Percentiles rank a stretch among this genome's conserved stretches.
phyloP scores from a whole-genome alignment of 1,140 invertebrate species.

The Lamellibrachia luymesi region DNA sequence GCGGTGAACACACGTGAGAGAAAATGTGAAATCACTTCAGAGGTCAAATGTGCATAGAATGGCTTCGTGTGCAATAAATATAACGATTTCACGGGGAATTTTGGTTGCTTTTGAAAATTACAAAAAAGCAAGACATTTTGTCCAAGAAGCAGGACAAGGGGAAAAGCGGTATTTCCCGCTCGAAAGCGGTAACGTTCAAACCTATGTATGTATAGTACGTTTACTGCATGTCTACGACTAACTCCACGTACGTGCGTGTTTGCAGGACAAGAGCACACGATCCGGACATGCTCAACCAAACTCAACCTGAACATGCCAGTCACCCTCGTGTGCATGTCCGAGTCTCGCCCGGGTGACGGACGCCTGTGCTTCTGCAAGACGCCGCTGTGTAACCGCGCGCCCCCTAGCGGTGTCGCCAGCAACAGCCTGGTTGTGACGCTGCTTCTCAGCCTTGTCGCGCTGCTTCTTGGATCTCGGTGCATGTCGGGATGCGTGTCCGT shows the following conservation, averaged over 20 bases:
- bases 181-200: no score
- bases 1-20: no score
- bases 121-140: no score
- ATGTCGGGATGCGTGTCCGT: neutral
- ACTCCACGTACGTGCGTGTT: neutral
- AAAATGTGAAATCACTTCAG: no score
- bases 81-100: no score
- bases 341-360: constrained; percentile 29
- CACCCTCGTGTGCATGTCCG: constrained; percentile 31
- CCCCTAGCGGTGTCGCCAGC: constrained; percentile 1
- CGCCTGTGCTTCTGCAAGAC: constrained; percentile 24
- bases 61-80: no score
- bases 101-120: no score
- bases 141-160: no score
- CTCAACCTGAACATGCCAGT: constrained; percentile 29
- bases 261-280: constrained; percentile 28
- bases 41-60: no score
- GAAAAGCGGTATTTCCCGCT: no score
- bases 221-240: no score
- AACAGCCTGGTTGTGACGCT: constrained; percentile 5
- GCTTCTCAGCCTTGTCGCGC: neutral
- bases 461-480: neutral
- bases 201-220: no score
- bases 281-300: constrained; percentile 31
- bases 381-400: constrained; percentile 18